A percentile compares a stretch with the other conserved stretches of the same genome.
These are phyloP conservation scores for Argynnis bischoffii DNA, from an alignment of 2,888 invertebrate species.

Conservation along the genomic window DNA sequence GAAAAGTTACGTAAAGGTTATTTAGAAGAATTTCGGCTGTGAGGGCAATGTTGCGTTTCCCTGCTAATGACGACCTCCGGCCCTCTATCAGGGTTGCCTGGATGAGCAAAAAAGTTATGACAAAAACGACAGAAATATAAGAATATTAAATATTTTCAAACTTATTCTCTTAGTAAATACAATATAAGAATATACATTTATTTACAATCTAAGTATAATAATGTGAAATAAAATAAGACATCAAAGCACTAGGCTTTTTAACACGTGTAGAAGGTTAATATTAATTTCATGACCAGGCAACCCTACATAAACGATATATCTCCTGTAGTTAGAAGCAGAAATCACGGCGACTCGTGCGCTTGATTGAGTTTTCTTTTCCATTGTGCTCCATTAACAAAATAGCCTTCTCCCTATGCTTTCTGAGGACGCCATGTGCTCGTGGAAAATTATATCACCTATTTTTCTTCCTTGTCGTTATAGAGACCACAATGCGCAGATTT, in stretches of 20 bases:
- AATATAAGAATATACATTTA: too few relatives aligned
- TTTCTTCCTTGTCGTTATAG: slow-evolving; percentile 52
- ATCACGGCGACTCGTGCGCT: slow-evolving; percentile 76
- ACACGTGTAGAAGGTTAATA: too few relatives aligned
- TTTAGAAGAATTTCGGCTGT: slow-evolving; percentile 53
- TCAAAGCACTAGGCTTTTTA: too few relatives aligned
- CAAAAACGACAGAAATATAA: slow-evolving; percentile 1
- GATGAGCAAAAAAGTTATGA: background rate
- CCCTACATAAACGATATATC: slow-evolving; percentile 66
- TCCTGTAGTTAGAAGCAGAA: slow-evolving; percentile 77
- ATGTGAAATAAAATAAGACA: too few relatives aligned
- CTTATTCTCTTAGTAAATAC: too few relatives aligned
- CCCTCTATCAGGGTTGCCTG: slow-evolving; percentile 17
- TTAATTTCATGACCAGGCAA: background rate
- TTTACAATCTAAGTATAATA: too few relatives aligned
- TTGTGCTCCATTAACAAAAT: slow-evolving; percentile 78
- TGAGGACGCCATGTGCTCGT: slow-evolving; percentile 68
- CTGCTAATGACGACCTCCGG: slow-evolving; percentile 71
- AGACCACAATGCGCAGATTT: slow-evolving; percentile 28
- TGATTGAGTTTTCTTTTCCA: slow-evolving; percentile 80
- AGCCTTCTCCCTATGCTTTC: slow-evolving; percentile 66
- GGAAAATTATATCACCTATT: slow-evolving; percentile 73
- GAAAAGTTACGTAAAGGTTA: slow-evolving; percentile 67
- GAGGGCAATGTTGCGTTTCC: slow-evolving; percentile 61
- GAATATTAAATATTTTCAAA: background rate